A percentile compares a stretch with the other conserved stretches of the same genome.
phyloP scores from a whole-genome alignment of 2,888 invertebrate species.

The Serripes groenlandicus region DNA sequence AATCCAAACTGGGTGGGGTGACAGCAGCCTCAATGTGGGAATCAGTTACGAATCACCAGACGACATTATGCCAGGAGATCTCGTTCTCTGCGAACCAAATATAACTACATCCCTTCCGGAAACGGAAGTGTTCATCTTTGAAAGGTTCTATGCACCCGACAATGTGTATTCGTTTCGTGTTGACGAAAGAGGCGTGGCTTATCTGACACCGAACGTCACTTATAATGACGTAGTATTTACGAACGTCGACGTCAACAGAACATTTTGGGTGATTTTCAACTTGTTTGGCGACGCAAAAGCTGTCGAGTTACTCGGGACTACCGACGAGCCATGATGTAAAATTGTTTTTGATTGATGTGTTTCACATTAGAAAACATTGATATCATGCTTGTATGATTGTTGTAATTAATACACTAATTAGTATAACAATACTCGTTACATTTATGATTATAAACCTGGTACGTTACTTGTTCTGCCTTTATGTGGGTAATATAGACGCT shows the following conservation, averaged over 20 bases:
- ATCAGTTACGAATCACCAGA: slow-evolving; percentile 49
- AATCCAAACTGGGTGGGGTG: slow-evolving; percentile 53
- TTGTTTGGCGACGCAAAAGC: slow-evolving; percentile 64
- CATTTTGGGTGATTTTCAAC: slow-evolving; percentile 62
- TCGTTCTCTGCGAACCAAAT: slow-evolving; percentile 60
- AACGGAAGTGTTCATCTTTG: slow-evolving; percentile 58
- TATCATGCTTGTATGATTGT: no score
- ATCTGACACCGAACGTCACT: slow-evolving; percentile 63
- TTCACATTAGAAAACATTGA: no score
- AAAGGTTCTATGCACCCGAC: slow-evolving; percentile 38
- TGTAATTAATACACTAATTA: no score
- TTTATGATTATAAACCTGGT: no score
- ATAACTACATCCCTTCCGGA: slow-evolving; percentile 33
- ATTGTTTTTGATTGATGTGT: no score
- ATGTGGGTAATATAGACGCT: no score
- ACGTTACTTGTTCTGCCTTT: no score
- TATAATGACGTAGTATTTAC: slow-evolving; percentile 39
- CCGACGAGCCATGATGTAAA: not conserved
- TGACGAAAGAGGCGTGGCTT: slow-evolving; percentile 46
- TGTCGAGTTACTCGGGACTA: slow-evolving; percentile 44
- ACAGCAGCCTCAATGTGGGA: slow-evolving; percentile 58
- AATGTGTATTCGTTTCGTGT: slow-evolving; percentile 55
- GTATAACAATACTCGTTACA: no score
- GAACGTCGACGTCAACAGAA: slow-evolving; percentile 56
- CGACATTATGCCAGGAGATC: slow-evolving; percentile 20